Base-by-base conservation (phyloP, 30 jellyfish, hydroid and myxozoan genomes). In the Hydractinia echinata region DNA sequence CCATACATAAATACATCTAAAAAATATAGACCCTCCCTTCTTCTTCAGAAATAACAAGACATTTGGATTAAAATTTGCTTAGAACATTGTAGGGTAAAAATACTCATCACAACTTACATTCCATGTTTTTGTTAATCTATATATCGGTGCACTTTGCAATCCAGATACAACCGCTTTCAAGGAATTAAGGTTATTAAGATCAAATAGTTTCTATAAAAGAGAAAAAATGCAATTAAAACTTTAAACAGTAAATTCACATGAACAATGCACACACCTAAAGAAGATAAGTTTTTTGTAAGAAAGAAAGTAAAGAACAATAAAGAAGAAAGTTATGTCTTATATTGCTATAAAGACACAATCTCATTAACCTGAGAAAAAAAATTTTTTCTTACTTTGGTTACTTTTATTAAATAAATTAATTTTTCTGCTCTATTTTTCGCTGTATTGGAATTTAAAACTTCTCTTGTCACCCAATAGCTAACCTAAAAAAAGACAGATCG, bases 381-480 rank as follows among this genome's bases (percentile, higher is more conserved):
- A 76, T 4, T 3, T 7, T 49, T 44, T 76, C 18, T 39, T 10
- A 89, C 97, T 92, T 77, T 89, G 5, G 92, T 85, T 4, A 89
- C 72, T 56, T 87, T 83, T 10, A 89, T 89, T 18, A 89, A 89
- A 81, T 89, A 86, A 15, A 89, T 81, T 30, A 89, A 73, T 15
- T 73, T 74, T 58, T 89, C 97, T 1, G 97, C 97, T 74, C 97
- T 68, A 50, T 62, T 71, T 85, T 84, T 89, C 10, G 92, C 89
- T 4, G 97, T 89, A 62, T 89, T 89, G 4, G 97, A 87, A 74
- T 81, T 81, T 52, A 89, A 71, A 15, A 86, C 77, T 77, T 89
- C 97, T 51, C 95, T 67, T 5, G 95, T 85, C 51, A 89, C 95
- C 97, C 97, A 89, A 73, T 79, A 89, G 89, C 97, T 89, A 9